Percentiles rank a stretch among this genome's conserved stretches.
Conservation (phyloP, 2,113 vertebrate genomes). For the Cebidichthys violaceus region DNA sequence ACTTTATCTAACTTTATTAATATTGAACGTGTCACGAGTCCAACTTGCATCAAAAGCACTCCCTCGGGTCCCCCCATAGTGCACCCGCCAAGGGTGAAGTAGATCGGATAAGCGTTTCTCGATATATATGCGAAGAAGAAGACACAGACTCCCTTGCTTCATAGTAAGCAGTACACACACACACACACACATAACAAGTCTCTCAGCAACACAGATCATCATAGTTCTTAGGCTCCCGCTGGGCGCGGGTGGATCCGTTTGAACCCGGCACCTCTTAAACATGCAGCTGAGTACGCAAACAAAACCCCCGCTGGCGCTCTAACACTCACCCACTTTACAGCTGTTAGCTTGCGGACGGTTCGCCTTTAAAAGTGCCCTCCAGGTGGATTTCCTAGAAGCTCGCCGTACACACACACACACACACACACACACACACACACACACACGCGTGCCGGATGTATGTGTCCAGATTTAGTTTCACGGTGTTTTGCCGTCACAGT, state of each 20-base stretch:
- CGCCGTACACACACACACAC: too few species aligned
- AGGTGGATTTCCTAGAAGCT: constrained; percentile 36
- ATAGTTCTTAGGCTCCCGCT: constrained; percentile 29
- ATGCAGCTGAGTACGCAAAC: constrained; percentile 39
- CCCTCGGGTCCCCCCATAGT: too few species aligned
- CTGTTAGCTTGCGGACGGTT: constrained; percentile 38
- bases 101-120: too few species aligned
- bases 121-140: too few species aligned
- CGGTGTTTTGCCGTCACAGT: constrained; percentile 20
- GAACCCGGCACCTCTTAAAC: constrained; percentile 29
- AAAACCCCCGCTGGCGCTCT: constrained; percentile 44
- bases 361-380: constrained; percentile 27
- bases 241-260: constrained; percentile 17
- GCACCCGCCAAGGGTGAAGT: too few species aligned
- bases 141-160: background rate
- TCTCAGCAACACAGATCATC: constrained; percentile 20
- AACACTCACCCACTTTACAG: constrained; percentile 54
- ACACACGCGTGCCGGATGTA: background rate
- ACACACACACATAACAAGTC: background rate
- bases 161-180: background rate
- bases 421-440: too few species aligned
- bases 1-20: too few species aligned
- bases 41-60: too few species aligned
- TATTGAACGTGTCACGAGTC: too few species aligned
- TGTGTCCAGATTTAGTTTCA: constrained; percentile 22